Percentiles rank a stretch among this genome's conserved stretches.
These are phyloP conservation scores for Pungitius pungitius DNA, from an alignment of 2,113 vertebrate genomes.

Conservation along the genomic window DNA sequence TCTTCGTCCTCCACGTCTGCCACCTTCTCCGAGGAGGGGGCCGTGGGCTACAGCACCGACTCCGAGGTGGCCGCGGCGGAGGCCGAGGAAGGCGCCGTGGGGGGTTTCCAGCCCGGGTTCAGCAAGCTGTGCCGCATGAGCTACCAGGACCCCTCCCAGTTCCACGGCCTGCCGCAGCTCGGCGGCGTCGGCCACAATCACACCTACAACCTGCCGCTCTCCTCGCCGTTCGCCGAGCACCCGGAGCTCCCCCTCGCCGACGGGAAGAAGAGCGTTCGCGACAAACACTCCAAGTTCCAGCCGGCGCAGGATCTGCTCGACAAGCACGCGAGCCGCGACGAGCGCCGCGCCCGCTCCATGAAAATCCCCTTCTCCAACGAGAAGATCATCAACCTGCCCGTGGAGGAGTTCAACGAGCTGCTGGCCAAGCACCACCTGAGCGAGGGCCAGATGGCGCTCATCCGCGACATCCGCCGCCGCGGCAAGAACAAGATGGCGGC, in stretches of 20 bases:
- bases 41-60: conserved; percentile 97
- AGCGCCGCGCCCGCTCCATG: conserved; percentile 93
- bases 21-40: conserved; percentile 96
- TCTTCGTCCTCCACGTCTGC: conserved; percentile 88
- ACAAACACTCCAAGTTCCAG: conserved; percentile 83
- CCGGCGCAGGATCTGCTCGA: conserved; percentile 84
- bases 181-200: conserved; percentile 96
- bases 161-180: conserved; percentile 90
- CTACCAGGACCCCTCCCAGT: conserved; percentile 92
- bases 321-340: conserved; percentile 94
- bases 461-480: conserved; percentile 93
- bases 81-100: conserved; percentile 92
- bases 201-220: conserved; percentile 93
- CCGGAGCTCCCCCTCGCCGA: conserved; percentile 79
- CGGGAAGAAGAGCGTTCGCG: conserved; percentile 85
- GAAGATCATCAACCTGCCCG: conserved; percentile 97
- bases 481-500: conserved; percentile 99
- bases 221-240: conserved; percentile 71
- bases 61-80: conserved; percentile 88
- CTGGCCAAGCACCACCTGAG: conserved; percentile 96
- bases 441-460: conserved; percentile 94
- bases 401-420: conserved; percentile 98
- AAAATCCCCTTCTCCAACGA: conserved; percentile 99
- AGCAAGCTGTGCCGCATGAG: conserved; percentile 99
- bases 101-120: conserved; percentile 92